Evolutionary conservation across 92 coral and sea anemone species (phyloP).

Genomic region (Diadumene lineata): DNA sequence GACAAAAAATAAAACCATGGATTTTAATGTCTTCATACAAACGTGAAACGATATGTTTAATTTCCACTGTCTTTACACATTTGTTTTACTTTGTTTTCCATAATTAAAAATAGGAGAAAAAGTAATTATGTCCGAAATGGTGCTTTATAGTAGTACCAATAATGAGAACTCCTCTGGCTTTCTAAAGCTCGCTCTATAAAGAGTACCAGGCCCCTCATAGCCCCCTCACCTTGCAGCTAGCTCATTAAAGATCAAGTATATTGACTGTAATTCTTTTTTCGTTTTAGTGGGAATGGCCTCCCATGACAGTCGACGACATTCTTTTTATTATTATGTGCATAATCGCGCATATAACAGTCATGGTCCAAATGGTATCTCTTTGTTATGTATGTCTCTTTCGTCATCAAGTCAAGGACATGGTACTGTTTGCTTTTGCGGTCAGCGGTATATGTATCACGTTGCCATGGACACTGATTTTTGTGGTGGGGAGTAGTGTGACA

Average conservation of each 20-base stretch:
- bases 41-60: too few species aligned
- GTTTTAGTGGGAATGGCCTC: conserved; percentile 38
- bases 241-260: neutral
- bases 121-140: too few species aligned
- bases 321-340: neutral
- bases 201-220: too few species aligned
- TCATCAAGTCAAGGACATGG: neutral
- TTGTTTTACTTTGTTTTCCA: too few species aligned
- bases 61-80: too few species aligned
- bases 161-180: too few species aligned
- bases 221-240: too few species aligned
- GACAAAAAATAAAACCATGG: too few species aligned
- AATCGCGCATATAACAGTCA: conserved; percentile 16
- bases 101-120: too few species aligned
- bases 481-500: neutral
- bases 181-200: too few species aligned
- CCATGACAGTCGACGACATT: conserved; percentile 30
- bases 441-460: conserved; percentile 8
- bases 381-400: conserved; percentile 10
- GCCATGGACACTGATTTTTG: conserved; percentile 35
- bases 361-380: conserved; percentile 18
- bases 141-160: too few species aligned
- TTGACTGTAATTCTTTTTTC: neutral
- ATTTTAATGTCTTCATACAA: too few species aligned
- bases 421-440: conserved; percentile 18